Conservation (phyloP, 2,888 invertebrate genomes). For the Panopea generosa region DNA sequence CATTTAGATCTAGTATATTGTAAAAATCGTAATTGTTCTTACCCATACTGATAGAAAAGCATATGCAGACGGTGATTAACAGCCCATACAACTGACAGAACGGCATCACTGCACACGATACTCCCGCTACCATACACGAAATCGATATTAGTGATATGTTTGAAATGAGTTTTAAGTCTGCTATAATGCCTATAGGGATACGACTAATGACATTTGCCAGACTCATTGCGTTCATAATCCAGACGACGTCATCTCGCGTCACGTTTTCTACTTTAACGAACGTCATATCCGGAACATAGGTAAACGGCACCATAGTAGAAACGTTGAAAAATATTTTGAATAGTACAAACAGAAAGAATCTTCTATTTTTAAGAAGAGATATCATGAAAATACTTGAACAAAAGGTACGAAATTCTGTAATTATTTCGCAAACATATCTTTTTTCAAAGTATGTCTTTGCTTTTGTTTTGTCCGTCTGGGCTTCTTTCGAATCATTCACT, state of each 20-base stretch:
- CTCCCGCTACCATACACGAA: constrained; percentile 19
- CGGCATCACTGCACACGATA: constrained; percentile 27
- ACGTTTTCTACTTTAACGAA: constrained; percentile 9
- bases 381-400: constrained; percentile 16
- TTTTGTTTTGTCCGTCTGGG: too few species aligned
- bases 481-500: too few species aligned
- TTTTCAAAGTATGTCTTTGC: too few species aligned
- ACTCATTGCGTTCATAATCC: constrained; percentile 94
- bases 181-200: constrained; percentile 87
- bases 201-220: constrained; percentile 96
- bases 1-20: too few species aligned
- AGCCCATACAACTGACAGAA: constrained; percentile 23
- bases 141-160: constrained; percentile 13
- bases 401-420: not conserved
- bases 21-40: too few species aligned
- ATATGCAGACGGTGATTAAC: constrained; percentile 22
- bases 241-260: constrained; percentile 84
- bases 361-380: constrained; percentile 11
- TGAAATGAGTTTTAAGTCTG: constrained; percentile 90
- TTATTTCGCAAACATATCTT: too few species aligned
- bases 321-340: constrained; percentile 97
- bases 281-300: constrained; percentile 92
- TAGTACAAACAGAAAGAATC: constrained; percentile 92
- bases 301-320: constrained; percentile 95
- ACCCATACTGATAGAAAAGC: constrained; percentile 28